Evolutionary conservation across 1,140 invertebrate genomes (phyloP).

Genomic region (Leptinotarsa texana): DNA sequence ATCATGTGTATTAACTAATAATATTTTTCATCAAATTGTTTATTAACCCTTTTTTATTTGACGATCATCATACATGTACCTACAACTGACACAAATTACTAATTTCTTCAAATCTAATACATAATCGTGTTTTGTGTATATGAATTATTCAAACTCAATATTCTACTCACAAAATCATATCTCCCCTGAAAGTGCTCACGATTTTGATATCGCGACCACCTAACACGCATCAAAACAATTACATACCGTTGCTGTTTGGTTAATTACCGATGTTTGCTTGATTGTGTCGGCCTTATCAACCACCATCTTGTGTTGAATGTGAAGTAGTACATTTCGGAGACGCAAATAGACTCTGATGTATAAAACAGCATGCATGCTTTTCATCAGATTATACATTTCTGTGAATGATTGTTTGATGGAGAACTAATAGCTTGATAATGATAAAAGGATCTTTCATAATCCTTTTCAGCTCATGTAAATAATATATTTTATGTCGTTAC

Average conservation of each 20-base stretch:
- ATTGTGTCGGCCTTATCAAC: constrained; percentile 42
- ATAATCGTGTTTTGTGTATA: no score
- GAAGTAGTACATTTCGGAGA: constrained; percentile 32
- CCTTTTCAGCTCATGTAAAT: neutral
- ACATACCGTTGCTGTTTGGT: constrained; percentile 42
- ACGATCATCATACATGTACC: no score
- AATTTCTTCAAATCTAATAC: no score
- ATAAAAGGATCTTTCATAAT: neutral
- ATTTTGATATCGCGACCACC: constrained; percentile 1
- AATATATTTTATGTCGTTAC: neutral
- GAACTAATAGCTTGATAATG: neutral
- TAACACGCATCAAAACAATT: constrained; percentile 48
- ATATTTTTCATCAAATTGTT: no score
- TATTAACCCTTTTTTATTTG: no score
- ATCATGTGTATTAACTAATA: no score
- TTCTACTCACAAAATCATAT: neutral
- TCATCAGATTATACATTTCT: constrained; percentile 34
- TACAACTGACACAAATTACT: no score
- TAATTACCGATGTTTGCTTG: constrained; percentile 46
- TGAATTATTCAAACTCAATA: neutral
- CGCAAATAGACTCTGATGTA: constrained; percentile 15
- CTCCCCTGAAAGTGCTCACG: neutral
- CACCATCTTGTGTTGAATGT: constrained; percentile 43
- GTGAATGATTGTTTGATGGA: neutral
- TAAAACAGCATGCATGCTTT: constrained; percentile 30